These are phyloP conservation scores for Gallinago nigripennis DNA, from an alignment of 2,797 vertebrate species.

Conservation along the genomic window DNA sequence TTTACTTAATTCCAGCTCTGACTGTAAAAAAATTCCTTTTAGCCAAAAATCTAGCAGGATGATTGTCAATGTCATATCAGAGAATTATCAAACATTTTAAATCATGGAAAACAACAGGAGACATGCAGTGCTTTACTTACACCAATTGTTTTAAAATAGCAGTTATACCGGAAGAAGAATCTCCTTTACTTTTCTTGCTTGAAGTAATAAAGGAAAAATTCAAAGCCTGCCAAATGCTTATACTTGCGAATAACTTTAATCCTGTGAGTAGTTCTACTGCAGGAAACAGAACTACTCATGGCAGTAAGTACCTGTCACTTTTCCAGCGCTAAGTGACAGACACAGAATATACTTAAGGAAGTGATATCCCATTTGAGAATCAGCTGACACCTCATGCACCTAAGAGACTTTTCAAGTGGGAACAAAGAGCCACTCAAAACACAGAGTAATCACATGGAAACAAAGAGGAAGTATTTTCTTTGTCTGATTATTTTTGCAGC, in stretches of 20 bases:
- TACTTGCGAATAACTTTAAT: neutral
- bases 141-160: neutral
- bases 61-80: neutral
- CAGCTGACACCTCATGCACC: neutral
- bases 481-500: neutral
- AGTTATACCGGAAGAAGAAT: neutral
- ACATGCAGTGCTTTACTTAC: neutral
- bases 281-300: neutral
- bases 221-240: neutral
- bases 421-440: neutral
- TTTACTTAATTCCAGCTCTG: neutral
- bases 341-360: neutral
- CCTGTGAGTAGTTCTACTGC: neutral
- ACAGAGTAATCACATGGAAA: neutral
- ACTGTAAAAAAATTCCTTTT: neutral
- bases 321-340: neutral
- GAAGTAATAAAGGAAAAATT: neutral
- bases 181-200: neutral
- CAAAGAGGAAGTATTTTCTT: neutral
- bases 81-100: neutral
- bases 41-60: neutral
- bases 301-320: constrained; percentile 11
- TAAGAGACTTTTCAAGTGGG: neutral
- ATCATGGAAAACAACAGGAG: neutral
- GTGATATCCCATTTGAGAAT: neutral